These are phyloP conservation scores for Glossosoma conforme DNA, from an alignment of 1,140 invertebrate species.

Conservation along the genomic window DNA sequence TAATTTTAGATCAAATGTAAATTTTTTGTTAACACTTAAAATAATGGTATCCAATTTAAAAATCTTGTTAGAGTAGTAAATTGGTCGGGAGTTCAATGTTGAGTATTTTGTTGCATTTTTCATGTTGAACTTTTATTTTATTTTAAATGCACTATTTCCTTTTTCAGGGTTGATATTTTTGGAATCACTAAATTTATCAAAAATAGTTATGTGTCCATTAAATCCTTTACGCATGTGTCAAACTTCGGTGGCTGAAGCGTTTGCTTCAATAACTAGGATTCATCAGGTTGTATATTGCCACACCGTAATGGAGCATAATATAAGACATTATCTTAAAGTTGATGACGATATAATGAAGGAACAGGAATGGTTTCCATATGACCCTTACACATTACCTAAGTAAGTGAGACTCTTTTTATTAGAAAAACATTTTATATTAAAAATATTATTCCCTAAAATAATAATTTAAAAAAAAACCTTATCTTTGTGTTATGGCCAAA, in stretches of 20 bases:
- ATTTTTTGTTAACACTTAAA: not conserved
- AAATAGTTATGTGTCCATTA: constrained; percentile 74
- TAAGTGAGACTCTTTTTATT: constrained; percentile 32
- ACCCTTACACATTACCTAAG: constrained; percentile 44
- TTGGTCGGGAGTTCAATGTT: no score
- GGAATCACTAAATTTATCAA: constrained; percentile 73
- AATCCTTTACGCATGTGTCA: constrained; percentile 82
- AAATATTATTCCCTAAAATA: not conserved
- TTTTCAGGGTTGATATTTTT: constrained; percentile 72
- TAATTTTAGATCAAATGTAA: constrained; percentile 8
- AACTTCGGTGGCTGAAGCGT: constrained; percentile 71
- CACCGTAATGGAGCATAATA: constrained; percentile 82
- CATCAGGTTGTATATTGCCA: constrained; percentile 92
- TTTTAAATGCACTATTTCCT: constrained; percentile 19
- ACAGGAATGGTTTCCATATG: constrained; percentile 49
- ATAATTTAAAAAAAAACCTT: no score
- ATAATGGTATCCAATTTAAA: not conserved
- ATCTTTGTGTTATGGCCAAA: no score
- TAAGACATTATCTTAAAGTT: constrained; percentile 58
- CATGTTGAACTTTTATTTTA: not conserved
- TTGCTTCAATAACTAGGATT: constrained; percentile 76
- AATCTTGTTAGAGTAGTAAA: no score
- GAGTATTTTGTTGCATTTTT: not conserved
- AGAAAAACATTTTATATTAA: constrained; percentile 1
- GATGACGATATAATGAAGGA: constrained; percentile 28